A percentile compares a stretch with the other conserved stretches of the same genome.
These are phyloP conservation scores for Cotesia glomerata DNA, from an alignment of 1,140 invertebrate species.

Conservation along the genomic window DNA sequence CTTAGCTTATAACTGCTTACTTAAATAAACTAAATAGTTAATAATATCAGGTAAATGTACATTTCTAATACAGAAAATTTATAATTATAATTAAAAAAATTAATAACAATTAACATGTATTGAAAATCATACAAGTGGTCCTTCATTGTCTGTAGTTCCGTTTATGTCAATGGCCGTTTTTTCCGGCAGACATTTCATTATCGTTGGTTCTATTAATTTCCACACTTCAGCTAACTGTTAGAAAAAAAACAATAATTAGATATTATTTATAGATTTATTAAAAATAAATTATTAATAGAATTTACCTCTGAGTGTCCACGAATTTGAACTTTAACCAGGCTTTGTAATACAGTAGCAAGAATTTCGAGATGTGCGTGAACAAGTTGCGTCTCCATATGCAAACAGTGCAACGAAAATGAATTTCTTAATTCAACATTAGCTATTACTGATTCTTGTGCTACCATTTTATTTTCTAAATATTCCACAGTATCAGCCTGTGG, in stretches of 20 bases:
- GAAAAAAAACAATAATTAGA: constrained; percentile 26
- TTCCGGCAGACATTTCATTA: constrained; percentile 65
- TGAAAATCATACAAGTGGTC: constrained; percentile 18
- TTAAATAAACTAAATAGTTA: too few species aligned
- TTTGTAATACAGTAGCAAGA: constrained; percentile 69
- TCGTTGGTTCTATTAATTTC: constrained; percentile 66
- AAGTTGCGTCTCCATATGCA: constrained; percentile 76
- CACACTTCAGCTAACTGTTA: constrained; percentile 66
- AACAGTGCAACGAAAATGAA: constrained; percentile 74
- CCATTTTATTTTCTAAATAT: constrained; percentile 72
- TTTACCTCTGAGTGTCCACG: constrained; percentile 70
- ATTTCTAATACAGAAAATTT: too few species aligned
- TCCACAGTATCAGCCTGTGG: constrained; percentile 71
- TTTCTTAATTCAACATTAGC: constrained; percentile 74
- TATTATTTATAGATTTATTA: neutral
- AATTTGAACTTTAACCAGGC: constrained; percentile 69
- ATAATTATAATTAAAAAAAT: too few species aligned
- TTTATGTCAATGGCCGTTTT: constrained; percentile 56
- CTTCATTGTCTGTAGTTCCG: constrained; percentile 43
- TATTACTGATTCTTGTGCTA: constrained; percentile 75
- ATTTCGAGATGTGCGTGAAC: constrained; percentile 74
- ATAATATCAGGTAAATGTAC: too few species aligned
- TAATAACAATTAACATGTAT: too few species aligned
- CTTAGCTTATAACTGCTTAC: too few species aligned
- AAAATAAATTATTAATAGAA: constrained; percentile 3